A percentile compares a stretch with the other conserved stretches of the same genome.
Conservation (phyloP, 2,113 vertebrate genomes). For the Erythrocebus patas region DNA sequence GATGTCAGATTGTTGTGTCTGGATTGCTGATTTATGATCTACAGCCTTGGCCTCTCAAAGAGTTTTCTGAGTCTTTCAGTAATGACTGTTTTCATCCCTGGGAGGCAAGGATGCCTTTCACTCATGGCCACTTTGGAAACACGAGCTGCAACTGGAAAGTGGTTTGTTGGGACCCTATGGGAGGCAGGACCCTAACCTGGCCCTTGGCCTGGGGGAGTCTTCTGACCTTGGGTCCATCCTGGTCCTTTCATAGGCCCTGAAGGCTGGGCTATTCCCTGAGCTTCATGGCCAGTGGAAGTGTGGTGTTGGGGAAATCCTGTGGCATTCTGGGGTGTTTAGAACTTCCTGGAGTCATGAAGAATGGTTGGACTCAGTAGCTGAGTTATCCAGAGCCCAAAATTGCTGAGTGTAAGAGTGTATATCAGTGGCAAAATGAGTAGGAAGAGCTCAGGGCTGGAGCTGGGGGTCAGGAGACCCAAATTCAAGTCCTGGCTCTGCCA, state of each 20-base stretch:
- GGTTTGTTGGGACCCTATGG: neutral
- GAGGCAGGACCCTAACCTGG: neutral
- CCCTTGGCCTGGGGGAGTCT: neutral
- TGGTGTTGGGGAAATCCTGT: neutral
- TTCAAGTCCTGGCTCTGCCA: neutral
- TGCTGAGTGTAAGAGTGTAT: neutral
- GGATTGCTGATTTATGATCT: constrained; percentile 61
- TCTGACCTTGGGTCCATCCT: neutral
- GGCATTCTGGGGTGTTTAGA: constrained; percentile 21
- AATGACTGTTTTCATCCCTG: constrained; percentile 23
- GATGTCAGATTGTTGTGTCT: constrained; percentile 69
- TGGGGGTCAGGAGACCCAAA: neutral
- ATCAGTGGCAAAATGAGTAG: neutral
- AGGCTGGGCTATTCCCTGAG: neutral
- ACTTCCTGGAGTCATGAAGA: neutral
- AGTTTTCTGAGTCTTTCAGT: constrained; percentile 58
- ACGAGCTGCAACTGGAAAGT: neutral
- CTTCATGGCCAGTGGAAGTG: neutral
- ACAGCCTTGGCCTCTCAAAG: constrained; percentile 42
- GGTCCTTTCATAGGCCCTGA: neutral
- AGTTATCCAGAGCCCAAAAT: neutral
- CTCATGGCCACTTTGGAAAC: neutral
- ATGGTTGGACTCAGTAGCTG: constrained; percentile 8
- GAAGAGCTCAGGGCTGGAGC: neutral
- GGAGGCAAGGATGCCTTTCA: constrained; percentile 10